phyloP scores from a whole-genome alignment of 2,797 vertebrate genomes.

The Thunnus albacares region DNA sequence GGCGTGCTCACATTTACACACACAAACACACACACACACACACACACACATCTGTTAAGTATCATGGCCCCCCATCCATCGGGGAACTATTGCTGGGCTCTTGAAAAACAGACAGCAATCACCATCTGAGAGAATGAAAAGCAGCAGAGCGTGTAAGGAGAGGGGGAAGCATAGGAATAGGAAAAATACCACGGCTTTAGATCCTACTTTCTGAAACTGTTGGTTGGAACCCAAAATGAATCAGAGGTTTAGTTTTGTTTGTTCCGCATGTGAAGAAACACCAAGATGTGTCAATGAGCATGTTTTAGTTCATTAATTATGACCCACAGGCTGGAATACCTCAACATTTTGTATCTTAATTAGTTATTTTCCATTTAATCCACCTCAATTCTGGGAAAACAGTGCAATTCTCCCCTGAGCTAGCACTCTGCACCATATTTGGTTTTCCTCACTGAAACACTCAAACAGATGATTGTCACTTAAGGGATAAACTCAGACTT shows the following conservation, averaged over 20 bases:
- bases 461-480: not conserved
- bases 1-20: slow-evolving; percentile 24
- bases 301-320: slow-evolving; percentile 22
- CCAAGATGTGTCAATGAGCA: slow-evolving; percentile 37
- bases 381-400: slow-evolving; percentile 18
- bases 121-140: slow-evolving; percentile 65
- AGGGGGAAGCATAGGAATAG: slow-evolving; percentile 44
- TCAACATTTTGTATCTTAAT: slow-evolving; percentile 25
- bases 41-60: slow-evolving; percentile 70
- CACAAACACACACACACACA: not conserved
- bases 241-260: slow-evolving; percentile 32
- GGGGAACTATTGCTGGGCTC: slow-evolving; percentile 55
- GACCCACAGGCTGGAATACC: not conserved
- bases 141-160: slow-evolving; percentile 72
- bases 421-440: not conserved
- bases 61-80: slow-evolving; percentile 61
- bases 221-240: slow-evolving; percentile 48
- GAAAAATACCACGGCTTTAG: slow-evolving; percentile 57
- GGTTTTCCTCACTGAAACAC: not conserved
- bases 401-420: slow-evolving; percentile 1
- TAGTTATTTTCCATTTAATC: not conserved
- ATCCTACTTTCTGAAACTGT: slow-evolving; percentile 44
- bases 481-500: not conserved
- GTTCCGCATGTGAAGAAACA: slow-evolving; percentile 31
- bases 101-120: slow-evolving; percentile 76